Conservation (phyloP, 2,888 invertebrate genomes). For the Chromoteleia sp. region DNA sequence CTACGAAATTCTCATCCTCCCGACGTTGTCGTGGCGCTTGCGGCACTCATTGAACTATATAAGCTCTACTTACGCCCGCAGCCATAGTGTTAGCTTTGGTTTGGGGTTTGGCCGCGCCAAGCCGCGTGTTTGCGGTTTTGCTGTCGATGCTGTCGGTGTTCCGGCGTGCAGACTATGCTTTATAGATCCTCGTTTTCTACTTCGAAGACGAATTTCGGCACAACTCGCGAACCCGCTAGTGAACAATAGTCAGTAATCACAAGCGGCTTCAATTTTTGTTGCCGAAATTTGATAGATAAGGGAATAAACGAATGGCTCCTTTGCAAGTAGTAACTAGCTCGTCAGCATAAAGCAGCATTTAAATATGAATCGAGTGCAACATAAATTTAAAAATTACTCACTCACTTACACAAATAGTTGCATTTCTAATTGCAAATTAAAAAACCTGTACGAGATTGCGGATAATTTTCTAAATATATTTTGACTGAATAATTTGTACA, state of each 20-base stretch:
- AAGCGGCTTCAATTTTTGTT: slow-evolving; percentile 28
- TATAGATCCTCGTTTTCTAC: slow-evolving; percentile 73
- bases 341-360: not conserved
- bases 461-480: too few species aligned
- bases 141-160: slow-evolving; percentile 79
- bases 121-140: slow-evolving; percentile 84
- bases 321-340: too few species aligned
- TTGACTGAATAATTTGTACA: too few species aligned
- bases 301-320: not conserved
- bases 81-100: slow-evolving; percentile 83
- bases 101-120: slow-evolving; percentile 83
- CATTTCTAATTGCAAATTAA: too few species aligned
- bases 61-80: slow-evolving; percentile 80
- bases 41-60: slow-evolving; percentile 77
- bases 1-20: slow-evolving; percentile 62
- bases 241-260: slow-evolving; percentile 69
- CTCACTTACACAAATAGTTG: too few species aligned
- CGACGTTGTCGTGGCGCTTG: slow-evolving; percentile 52
- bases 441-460: too few species aligned
- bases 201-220: slow-evolving; percentile 81
- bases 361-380: too few species aligned
- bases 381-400: too few species aligned
- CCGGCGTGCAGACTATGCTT: slow-evolving; percentile 74
- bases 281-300: slow-evolving; percentile 3
- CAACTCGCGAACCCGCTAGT: slow-evolving; percentile 51